Conservation (phyloP, 2,113 vertebrate species). For the Tretioscincus oriximinensis region DNA sequence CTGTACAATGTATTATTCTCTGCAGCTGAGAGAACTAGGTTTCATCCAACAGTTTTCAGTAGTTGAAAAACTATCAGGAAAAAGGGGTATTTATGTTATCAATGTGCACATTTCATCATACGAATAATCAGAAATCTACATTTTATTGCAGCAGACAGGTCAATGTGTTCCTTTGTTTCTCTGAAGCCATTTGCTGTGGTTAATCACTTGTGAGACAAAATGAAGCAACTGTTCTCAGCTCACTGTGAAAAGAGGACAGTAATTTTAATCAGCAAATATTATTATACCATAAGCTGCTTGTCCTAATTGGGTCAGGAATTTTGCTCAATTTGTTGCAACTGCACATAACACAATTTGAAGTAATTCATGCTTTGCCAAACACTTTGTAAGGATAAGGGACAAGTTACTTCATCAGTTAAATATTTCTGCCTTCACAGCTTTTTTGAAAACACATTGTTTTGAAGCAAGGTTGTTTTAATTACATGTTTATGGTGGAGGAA, state of each 20-base stretch:
- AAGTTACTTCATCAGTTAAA: background rate
- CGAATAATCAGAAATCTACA: background rate
- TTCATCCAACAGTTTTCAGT: background rate
- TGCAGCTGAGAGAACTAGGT: background rate
- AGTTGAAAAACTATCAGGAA: background rate
- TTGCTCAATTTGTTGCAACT: background rate
- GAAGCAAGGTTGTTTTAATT: background rate
- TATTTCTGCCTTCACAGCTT: background rate
- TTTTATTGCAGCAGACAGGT: constrained; percentile 18
- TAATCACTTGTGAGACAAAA: background rate
- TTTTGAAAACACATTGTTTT: background rate
- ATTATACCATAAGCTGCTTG: background rate
- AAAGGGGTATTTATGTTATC: background rate
- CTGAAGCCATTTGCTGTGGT: background rate
- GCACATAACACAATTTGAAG: background rate
- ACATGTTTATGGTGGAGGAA: background rate
- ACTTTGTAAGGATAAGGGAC: background rate
- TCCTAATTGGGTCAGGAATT: background rate
- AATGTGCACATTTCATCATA: background rate
- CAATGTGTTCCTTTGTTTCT: background rate
- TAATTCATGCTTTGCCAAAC: background rate
- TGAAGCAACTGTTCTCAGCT: background rate
- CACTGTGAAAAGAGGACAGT: background rate
- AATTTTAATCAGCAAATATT: background rate
- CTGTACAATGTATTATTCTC: background rate